Conservation (phyloP, 2,888 invertebrate species). For the Sialis fuliginosa region DNA sequence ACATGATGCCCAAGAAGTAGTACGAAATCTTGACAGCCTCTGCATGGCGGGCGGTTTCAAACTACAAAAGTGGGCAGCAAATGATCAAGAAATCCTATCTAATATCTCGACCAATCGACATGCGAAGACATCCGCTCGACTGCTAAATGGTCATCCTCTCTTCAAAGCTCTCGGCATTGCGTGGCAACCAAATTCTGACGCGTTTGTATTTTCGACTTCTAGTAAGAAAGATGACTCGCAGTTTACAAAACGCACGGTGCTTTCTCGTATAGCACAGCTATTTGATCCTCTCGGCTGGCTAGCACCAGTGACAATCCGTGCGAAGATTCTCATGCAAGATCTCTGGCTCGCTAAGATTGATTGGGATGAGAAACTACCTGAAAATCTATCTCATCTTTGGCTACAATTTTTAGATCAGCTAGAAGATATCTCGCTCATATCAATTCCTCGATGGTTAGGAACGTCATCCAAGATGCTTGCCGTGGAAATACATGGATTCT, state of each 20-base stretch:
- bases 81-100: neutral
- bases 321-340: neutral
- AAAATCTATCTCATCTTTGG: slow-evolving; percentile 1
- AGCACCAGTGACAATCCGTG: neutral
- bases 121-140: too few relatives aligned
- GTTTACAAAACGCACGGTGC: neutral
- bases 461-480: neutral
- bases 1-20: neutral
- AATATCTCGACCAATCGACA: too few relatives aligned
- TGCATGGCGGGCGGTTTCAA: neutral
- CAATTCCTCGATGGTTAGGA: slow-evolving; percentile 5
- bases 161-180: neutral
- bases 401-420: neutral
- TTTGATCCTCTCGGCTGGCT: slow-evolving; percentile 1
- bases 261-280: neutral
- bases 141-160: too few relatives aligned
- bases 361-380: slow-evolving; percentile 1
- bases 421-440: neutral
- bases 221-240: neutral
- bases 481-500: slow-evolving; percentile 3
- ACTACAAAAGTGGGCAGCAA: neutral
- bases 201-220: neutral
- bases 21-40: neutral
- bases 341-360: neutral
- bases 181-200: neutral